These are phyloP conservation scores for Calameuta idolon DNA, from an alignment of 2,888 invertebrate species.

Conservation along the genomic window DNA sequence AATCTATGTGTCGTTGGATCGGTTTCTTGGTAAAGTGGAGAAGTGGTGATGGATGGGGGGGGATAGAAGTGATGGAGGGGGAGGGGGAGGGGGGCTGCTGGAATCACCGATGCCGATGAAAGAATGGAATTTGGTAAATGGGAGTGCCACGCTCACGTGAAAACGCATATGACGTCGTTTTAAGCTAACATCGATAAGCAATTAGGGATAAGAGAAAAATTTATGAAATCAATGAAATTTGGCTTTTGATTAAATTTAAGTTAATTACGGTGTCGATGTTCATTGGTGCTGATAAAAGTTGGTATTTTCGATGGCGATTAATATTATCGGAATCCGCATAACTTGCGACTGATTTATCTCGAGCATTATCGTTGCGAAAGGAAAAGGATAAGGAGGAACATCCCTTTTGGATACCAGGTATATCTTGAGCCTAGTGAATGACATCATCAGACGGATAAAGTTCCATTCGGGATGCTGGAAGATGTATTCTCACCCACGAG, in stretches of 20 bases:
- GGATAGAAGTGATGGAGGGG: too few relatives aligned
- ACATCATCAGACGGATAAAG: background rate
- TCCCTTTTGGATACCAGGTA: background rate
- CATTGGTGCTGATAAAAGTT: constrained; percentile 19
- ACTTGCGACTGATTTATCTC: background rate
- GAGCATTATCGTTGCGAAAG: background rate
- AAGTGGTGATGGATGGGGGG: background rate
- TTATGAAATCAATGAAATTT: background rate
- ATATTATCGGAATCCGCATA: background rate
- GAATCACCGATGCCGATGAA: constrained; percentile 56
- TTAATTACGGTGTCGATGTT: background rate
- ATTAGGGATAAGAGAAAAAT: background rate
- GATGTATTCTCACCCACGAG: background rate
- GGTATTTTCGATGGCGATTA: constrained; percentile 13
- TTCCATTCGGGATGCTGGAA: background rate
- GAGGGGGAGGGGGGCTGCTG: too few relatives aligned
- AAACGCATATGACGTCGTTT: background rate
- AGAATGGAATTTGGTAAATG: constrained; percentile 63
- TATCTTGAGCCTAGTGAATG: background rate
- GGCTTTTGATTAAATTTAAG: background rate
- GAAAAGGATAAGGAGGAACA: background rate
- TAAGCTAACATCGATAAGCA: background rate
- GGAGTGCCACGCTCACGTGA: constrained; percentile 48
- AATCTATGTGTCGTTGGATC: constrained; percentile 47
- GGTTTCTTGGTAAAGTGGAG: constrained; percentile 14